Percentiles rank a stretch among this genome's conserved stretches.
Evolutionary conservation across 35 echinoderm and acorn worm species (phyloP).

Genomic region (Apostichopus parvimensis): DNA sequence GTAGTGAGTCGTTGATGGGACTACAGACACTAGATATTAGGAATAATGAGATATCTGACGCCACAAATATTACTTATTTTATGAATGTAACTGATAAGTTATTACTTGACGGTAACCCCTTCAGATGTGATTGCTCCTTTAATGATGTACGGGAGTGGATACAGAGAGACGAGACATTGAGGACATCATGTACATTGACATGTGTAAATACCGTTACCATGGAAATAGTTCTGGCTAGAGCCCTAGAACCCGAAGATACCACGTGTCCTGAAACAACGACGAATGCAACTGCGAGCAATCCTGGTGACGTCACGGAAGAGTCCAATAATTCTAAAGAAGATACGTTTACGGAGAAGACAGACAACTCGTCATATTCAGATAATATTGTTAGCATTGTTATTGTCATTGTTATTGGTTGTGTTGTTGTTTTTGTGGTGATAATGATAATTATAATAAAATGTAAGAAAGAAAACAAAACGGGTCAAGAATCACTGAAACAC

Average conservation of each 20-base stretch:
- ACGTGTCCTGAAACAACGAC: not conserved
- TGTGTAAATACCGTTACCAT: not conserved
- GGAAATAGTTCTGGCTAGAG: not conserved
- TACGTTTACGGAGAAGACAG: too few relatives aligned
- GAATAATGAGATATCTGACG: slow-evolving; percentile 20
- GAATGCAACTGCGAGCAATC: too few relatives aligned
- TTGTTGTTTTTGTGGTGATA: too few relatives aligned
- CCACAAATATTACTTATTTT: slow-evolving; percentile 27
- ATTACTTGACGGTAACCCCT: slow-evolving; percentile 13
- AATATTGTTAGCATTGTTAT: too few relatives aligned
- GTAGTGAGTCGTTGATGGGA: not conserved
- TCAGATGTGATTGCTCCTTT: slow-evolving; percentile 31
- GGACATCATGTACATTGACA: not conserved
- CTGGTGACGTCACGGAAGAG: too few relatives aligned
- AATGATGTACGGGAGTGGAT: slow-evolving; percentile 11
- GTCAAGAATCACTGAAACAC: too few relatives aligned
- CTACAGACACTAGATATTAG: slow-evolving; percentile 23
- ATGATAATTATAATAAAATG: too few relatives aligned
- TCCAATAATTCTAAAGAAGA: too few relatives aligned
- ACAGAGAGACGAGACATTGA: not conserved
- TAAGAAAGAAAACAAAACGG: too few relatives aligned
- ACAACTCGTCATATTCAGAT: too few relatives aligned
- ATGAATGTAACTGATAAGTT: slow-evolving; percentile 12
- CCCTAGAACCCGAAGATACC: not conserved
- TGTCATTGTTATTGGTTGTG: too few relatives aligned